Conservation (phyloP, 2,797 vertebrate genomes). For the Babyrousa celebensis region DNA sequence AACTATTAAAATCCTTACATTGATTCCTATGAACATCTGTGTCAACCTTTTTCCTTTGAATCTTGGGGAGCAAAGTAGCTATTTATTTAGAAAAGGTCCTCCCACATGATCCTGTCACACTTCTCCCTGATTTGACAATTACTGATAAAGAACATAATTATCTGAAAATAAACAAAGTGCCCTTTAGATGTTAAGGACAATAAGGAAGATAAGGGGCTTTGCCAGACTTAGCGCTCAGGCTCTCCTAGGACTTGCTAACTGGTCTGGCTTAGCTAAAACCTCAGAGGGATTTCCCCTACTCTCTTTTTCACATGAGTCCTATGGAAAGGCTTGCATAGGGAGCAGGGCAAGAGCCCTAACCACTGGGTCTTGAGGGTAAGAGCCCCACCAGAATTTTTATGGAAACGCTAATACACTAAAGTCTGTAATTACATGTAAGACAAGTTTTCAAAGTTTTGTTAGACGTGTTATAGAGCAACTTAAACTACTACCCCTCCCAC, state of each 20-base stretch:
- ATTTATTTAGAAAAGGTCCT: conserved; percentile 56
- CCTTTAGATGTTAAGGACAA: background rate
- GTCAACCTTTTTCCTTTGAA: conserved; percentile 59
- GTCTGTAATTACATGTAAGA: background rate
- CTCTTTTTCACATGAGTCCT: background rate
- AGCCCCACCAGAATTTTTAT: background rate
- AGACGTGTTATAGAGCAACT: conserved; percentile 52
- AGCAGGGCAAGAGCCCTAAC: background rate
- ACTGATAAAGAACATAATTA: conserved; percentile 55
- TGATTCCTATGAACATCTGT: background rate
- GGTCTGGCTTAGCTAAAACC: background rate
- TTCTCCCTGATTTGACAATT: conserved; percentile 9
- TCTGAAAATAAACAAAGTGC: conserved; percentile 41
- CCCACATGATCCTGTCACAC: background rate
- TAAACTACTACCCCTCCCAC: conserved; percentile 9
- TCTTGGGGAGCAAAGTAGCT: conserved; percentile 14
- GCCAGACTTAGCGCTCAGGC: background rate
- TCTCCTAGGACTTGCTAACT: conserved; percentile 33
- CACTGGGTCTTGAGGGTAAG: background rate
- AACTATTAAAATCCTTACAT: conserved; percentile 49
- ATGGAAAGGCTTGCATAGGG: background rate
- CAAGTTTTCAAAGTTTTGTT: conserved; percentile 60
- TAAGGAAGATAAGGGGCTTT: background rate
- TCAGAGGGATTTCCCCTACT: background rate
- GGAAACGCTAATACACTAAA: conserved; percentile 40